These are phyloP conservation scores for Lathronympha strigana DNA, from an alignment of 2,888 invertebrate genomes.

Conservation along the genomic window DNA sequence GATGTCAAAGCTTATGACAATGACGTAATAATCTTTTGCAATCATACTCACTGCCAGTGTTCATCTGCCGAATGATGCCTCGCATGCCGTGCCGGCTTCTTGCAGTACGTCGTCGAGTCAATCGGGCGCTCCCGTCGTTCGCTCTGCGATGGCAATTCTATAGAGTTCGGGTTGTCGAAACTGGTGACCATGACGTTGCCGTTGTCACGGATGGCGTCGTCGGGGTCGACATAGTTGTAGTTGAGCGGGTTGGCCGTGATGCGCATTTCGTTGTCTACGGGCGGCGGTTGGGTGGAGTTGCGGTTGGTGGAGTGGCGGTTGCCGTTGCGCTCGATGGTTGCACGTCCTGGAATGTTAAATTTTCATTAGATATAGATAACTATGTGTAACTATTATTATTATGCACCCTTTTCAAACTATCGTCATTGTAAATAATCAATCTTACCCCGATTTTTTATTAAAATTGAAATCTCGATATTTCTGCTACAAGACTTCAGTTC, in stretches of 20 bases:
- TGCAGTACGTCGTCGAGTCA: constrained; percentile 89
- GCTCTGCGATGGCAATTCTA: constrained; percentile 85
- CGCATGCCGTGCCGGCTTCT: constrained; percentile 78
- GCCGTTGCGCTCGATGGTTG: constrained; percentile 84
- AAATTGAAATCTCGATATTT: too few species aligned
- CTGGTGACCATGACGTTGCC: constrained; percentile 85
- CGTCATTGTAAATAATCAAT: too few species aligned
- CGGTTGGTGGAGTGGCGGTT: constrained; percentile 75
- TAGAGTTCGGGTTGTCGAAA: constrained; percentile 90
- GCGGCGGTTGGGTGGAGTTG: constrained; percentile 65
- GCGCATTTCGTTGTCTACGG: constrained; percentile 85
- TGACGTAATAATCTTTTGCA: background rate
- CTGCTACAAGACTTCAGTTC: too few species aligned
- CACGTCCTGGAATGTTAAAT: constrained; percentile 72
- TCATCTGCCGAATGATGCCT: constrained; percentile 73
- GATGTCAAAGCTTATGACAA: background rate
- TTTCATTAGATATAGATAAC: background rate
- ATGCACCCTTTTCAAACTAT: too few species aligned
- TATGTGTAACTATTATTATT: too few species aligned
- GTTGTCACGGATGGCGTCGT: constrained; percentile 83
- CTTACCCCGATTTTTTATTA: too few species aligned
- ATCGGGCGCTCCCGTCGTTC: constrained; percentile 73
- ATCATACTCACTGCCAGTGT: constrained; percentile 79
- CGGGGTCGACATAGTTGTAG: constrained; percentile 87
- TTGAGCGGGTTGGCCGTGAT: constrained; percentile 92